Evolutionary conservation across 1,140 invertebrate genomes (phyloP).

Genomic region (Drosophila serrata): DNA sequence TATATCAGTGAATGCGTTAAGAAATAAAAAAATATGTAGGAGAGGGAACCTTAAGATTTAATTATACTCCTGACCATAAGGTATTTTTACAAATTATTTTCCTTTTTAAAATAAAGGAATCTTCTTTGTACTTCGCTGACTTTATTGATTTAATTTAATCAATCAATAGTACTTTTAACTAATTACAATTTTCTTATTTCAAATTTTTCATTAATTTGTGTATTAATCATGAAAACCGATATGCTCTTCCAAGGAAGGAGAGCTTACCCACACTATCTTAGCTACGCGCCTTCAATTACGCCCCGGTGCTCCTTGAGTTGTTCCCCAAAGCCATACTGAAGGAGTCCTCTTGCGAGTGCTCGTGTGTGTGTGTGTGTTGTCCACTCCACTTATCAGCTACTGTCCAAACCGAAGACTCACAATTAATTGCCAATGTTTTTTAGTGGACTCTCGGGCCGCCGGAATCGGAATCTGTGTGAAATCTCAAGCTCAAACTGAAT

Average conservation of each 20-base stretch:
- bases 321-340: slow-evolving; percentile 22
- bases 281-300: slow-evolving; percentile 76
- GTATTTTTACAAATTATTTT: no score
- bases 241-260: slow-evolving; percentile 28
- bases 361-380: slow-evolving; percentile 54
- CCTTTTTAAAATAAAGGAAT: no score
- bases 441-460: slow-evolving; percentile 42
- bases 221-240: no score
- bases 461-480: slow-evolving; percentile 79
- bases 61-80: no score
- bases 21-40: no score
- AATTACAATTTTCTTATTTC: not conserved
- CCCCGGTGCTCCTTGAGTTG: slow-evolving; percentile 48
- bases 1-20: no score
- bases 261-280: slow-evolving; percentile 38
- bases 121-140: no score
- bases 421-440: slow-evolving; percentile 83
- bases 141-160: not conserved
- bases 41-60: no score
- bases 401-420: slow-evolving; percentile 70
- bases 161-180: not conserved
- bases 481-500: slow-evolving; percentile 57
- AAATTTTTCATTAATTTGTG: no score
- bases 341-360: slow-evolving; percentile 17
- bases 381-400: slow-evolving; percentile 79